phyloP scores from a whole-genome alignment of 2,888 invertebrate genomes.

The Synanthedon andrenaeformis region DNA sequence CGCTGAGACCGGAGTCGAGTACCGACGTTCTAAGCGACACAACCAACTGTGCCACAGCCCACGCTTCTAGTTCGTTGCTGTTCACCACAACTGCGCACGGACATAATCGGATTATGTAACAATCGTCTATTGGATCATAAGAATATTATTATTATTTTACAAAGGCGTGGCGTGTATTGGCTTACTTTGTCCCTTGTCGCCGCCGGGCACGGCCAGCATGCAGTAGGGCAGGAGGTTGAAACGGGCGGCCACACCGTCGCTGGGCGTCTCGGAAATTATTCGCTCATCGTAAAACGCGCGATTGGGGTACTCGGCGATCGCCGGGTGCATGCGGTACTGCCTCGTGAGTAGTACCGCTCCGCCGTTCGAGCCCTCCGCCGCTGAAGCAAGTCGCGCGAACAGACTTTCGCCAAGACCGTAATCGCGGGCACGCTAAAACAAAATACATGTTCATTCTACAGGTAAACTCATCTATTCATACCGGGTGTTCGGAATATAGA shows the following conservation, averaged over 20 bases:
- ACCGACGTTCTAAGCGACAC: constrained; percentile 18
- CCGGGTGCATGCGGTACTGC: constrained; percentile 90
- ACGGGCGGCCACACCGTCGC: constrained; percentile 9
- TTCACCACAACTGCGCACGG: constrained; percentile 27
- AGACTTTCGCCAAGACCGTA: constrained; percentile 80
- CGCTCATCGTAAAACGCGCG: constrained; percentile 74
- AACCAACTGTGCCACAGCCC: constrained; percentile 47
- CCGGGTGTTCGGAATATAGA: too few species aligned
- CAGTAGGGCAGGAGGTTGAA: constrained; percentile 39
- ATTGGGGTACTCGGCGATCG: constrained; percentile 85
- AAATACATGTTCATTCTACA: not conserved
- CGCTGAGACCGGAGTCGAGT: constrained; percentile 18
- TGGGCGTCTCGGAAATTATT: constrained; percentile 41
- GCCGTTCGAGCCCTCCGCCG: constrained; percentile 51
- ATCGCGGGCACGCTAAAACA: constrained; percentile 74
- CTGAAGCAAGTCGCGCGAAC: constrained; percentile 78
- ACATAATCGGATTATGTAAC: not conserved
- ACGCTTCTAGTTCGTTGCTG: constrained; percentile 53
- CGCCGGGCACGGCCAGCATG: constrained; percentile 39
- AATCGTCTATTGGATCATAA: too few species aligned
- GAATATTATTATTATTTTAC: too few species aligned
- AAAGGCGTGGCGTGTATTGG: not conserved
- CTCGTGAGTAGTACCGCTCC: constrained; percentile 70
- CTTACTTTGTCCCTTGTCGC: constrained; percentile 48
- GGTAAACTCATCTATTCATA: too few species aligned